A percentile compares a stretch with the other conserved stretches of the same genome.
These are phyloP conservation scores for Salmo trutta DNA, from an alignment of 2,797 vertebrate species.

Conservation along the genomic window DNA sequence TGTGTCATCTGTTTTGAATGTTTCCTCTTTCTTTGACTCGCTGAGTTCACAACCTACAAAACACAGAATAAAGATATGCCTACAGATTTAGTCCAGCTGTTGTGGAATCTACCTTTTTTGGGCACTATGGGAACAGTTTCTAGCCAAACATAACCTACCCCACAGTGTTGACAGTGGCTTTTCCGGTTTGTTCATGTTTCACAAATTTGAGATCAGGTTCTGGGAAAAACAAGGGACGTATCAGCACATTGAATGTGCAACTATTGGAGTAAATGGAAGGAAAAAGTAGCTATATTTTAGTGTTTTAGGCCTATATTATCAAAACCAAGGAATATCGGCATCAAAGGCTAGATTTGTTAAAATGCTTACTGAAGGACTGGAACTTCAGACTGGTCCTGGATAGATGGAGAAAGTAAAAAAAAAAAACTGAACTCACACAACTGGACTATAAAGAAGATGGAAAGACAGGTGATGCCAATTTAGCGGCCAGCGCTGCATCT, in stretches of 20 bases:
- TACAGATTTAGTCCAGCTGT: neutral
- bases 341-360: no score
- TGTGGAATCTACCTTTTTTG: neutral
- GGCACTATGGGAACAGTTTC: no score
- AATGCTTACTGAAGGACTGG: neutral
- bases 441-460: slow-evolving; percentile 19
- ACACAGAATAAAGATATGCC: neutral
- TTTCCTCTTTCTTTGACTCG: slow-evolving; percentile 56
- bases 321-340: no score
- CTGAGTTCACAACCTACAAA: slow-evolving; percentile 77
- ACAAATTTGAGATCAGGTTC: neutral
- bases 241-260: no score
- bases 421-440: neutral
- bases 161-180: slow-evolving; percentile 65
- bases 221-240: no score
- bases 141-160: slow-evolving; percentile 56
- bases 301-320: no score
- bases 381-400: slow-evolving; percentile 10
- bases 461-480: slow-evolving; percentile 48
- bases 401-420: neutral
- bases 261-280: no score
- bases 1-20: slow-evolving; percentile 65
- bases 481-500: neutral
- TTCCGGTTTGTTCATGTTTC: slow-evolving; percentile 52
- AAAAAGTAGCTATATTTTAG: no score